Evolutionary conservation across 2,888 invertebrate species (phyloP).

Genomic region (Siphonodentalium dalli): DNA sequence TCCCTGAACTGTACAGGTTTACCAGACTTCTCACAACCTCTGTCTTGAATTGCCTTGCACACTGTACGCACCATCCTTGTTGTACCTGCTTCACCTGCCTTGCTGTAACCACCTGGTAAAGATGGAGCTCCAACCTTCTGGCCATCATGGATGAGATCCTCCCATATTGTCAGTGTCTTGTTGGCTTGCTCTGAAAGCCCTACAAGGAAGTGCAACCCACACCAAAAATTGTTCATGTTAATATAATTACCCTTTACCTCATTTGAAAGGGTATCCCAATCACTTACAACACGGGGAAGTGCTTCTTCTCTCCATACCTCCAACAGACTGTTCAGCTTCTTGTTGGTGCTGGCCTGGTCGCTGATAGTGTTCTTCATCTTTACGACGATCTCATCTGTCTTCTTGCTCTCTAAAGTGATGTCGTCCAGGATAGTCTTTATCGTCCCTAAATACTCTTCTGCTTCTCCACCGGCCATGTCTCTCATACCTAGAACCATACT

Average conservation of each 20-base stretch:
- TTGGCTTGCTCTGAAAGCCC: slow-evolving; percentile 24
- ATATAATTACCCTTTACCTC: slow-evolving; percentile 1
- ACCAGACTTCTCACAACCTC: slow-evolving; percentile 24
- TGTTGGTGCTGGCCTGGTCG: slow-evolving; percentile 16
- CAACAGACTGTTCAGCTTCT: slow-evolving; percentile 15
- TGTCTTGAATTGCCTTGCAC: slow-evolving; percentile 26
- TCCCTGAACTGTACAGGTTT: slow-evolving; percentile 23
- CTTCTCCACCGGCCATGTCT: slow-evolving; percentile 10
- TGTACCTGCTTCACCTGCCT: slow-evolving; percentile 12
- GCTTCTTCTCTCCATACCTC: slow-evolving; percentile 13
- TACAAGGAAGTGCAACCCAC: slow-evolving; percentile 25
- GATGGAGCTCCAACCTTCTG: slow-evolving; percentile 13
- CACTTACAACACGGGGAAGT: slow-evolving; percentile 15
- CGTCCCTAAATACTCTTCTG: slow-evolving; percentile 10
- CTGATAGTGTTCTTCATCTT: slow-evolving; percentile 11
- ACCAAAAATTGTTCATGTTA: slow-evolving; percentile 22
- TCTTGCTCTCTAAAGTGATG: slow-evolving; percentile 5
- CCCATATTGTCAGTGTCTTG: slow-evolving; percentile 17
- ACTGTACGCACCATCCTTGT: slow-evolving; percentile 21
- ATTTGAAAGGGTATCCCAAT: slow-evolving; percentile 11
- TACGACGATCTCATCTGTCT: slow-evolving; percentile 1
- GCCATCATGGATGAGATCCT: slow-evolving; percentile 13
- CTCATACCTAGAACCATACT: slow-evolving; percentile 8
- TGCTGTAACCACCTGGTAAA: too few relatives aligned
- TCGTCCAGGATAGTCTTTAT: not conserved